Evolutionary conservation across 1,140 invertebrate genomes (phyloP).

Genomic region (Drosophila bocki): DNA sequence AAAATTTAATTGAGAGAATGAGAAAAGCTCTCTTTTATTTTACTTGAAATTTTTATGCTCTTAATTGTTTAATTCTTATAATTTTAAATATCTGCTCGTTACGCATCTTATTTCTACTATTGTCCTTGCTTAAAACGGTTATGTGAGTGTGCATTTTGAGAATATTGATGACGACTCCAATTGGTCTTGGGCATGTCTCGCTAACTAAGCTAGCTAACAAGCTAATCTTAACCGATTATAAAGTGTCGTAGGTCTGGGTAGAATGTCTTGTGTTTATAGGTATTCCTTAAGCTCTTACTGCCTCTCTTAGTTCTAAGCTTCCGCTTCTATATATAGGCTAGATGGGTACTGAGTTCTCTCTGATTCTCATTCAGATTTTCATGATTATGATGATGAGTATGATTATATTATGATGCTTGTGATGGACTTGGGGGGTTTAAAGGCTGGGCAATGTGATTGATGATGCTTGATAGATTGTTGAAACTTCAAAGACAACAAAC

Average conservation of each 20-base stretch:
- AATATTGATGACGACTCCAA: constrained; percentile 3
- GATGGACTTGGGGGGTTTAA: not conserved
- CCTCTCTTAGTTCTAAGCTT: constrained; percentile 2
- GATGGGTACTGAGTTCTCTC: constrained; percentile 7
- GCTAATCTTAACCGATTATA: constrained; percentile 44
- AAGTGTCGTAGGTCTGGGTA: constrained; percentile 3
- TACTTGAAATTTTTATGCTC: not conserved
- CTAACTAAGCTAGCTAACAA: not conserved
- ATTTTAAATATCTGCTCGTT: not conserved
- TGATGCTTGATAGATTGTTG: constrained; percentile 65
- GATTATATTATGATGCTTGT: not conserved
- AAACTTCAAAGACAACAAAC: constrained; percentile 83
- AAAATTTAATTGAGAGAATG: not conserved
- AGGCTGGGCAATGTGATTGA: constrained; percentile 20
- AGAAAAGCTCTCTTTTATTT: not conserved
- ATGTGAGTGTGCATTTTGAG: constrained; percentile 10
- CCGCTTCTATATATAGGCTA: not conserved
- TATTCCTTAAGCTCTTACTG: not conserved
- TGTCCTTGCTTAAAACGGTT: not conserved
- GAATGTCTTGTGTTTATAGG: not conserved
- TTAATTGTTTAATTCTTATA: not conserved
- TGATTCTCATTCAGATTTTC: not conserved
- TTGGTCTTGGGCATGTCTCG: not conserved
- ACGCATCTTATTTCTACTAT: not conserved
- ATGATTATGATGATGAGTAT: not conserved